Evolutionary conservation across 2,797 vertebrate species (phyloP).

Genomic region (Myoxocephalus aenaeus): DNA sequence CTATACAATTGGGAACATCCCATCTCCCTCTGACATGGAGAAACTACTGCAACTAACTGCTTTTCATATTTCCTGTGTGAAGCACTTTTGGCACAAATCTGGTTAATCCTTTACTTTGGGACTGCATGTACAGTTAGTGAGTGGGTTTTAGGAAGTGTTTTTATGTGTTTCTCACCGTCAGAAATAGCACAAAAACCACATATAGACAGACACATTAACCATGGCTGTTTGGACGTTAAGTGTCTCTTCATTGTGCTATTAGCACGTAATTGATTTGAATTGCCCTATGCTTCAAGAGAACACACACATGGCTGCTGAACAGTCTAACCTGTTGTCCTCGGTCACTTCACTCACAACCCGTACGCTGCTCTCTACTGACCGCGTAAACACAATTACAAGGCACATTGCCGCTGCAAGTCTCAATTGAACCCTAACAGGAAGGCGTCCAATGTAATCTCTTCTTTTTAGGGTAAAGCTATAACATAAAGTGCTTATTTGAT

Average conservation of each 20-base stretch:
- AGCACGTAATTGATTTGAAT: slow-evolving; percentile 50
- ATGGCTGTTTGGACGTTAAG: neutral
- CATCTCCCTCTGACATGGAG: neutral
- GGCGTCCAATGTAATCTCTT: neutral
- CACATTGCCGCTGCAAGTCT: neutral
- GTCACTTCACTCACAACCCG: slow-evolving; percentile 29
- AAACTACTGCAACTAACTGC: neutral
- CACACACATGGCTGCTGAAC: slow-evolving; percentile 23
- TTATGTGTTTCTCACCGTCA: neutral
- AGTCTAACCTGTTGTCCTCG: slow-evolving; percentile 40
- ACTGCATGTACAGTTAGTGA: neutral
- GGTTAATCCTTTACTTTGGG: neutral
- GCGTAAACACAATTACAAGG: slow-evolving; percentile 40
- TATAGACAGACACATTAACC: neutral
- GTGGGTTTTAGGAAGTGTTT: neutral
- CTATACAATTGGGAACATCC: neutral
- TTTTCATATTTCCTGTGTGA: neutral
- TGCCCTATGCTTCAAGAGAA: slow-evolving; percentile 35
- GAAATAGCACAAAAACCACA: slow-evolving; percentile 3
- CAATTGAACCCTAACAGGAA: slow-evolving; percentile 12
- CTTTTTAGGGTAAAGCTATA: neutral
- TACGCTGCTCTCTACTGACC: slow-evolving; percentile 20
- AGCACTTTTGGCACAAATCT: slow-evolving; percentile 2
- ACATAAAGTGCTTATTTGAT: neutral
- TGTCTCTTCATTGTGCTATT: slow-evolving; percentile 25